Evolutionary conservation across 2,113 vertebrate species (phyloP), one percentile per base, ranked within the genome.

Genomic region (Gymnogyps californianus): DNA sequence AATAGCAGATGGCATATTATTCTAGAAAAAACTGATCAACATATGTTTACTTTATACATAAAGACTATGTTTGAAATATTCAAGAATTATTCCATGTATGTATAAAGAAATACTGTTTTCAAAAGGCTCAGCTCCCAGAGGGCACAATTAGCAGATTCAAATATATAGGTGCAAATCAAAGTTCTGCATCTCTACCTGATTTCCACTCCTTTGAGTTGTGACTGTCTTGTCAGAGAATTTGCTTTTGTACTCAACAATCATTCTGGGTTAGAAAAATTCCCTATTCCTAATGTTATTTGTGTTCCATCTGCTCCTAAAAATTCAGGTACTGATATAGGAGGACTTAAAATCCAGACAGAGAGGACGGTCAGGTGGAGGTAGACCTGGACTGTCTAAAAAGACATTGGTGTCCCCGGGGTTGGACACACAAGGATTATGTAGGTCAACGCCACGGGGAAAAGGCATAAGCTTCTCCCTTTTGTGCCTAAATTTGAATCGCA

Each of bases 1-100:
- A 93, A 88, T 32, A 96, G 83, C 96, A 97, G 96, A 96, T 96
- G 96, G 96, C 42, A 55, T 36, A 89, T 96, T 93, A 49, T 90
- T 80, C 96, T 46, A 32, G 94, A 88, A 92, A 83, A 86, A 92
- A 92, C 91, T 14, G 49, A 92, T 93, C 93, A 89, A 92, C 96
- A 96, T 96, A 94, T 97, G 96, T 80, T 96, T 96, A 46, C 93
- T 81, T 90, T 62, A 80, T 70, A 47, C 94, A 49, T 40, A 28
- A 95, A 92, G 93, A 46, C 75, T 22, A 8, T 0, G 34, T 7
- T 80, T 77, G 79, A 83, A 85, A 80, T 72, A 36, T 17, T 28
- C 79, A 40, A n/a, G 75, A 34, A 36, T 77, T 29, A 57, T 92
- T 93, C 77, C 89, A 58, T 74, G 79, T 74, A 0, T 3, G 54